Evolutionary conservation across 2,888 invertebrate species (phyloP).

Genomic region (Polietes domitor): DNA sequence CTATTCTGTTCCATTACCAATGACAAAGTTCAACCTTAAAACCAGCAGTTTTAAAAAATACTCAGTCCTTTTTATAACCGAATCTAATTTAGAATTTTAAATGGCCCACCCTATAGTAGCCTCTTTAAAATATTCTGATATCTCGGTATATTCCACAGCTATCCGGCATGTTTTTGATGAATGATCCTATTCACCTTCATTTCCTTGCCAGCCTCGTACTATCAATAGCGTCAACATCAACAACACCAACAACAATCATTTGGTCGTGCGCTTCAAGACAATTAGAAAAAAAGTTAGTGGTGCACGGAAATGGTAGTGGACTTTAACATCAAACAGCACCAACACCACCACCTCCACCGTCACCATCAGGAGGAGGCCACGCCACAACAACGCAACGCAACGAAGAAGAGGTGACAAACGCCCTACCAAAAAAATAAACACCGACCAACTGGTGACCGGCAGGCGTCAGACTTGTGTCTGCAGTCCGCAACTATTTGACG

Average conservation of each 20-base stretch:
- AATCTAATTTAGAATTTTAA: no score
- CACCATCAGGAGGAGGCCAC: constrained; percentile 8
- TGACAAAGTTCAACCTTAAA: no score
- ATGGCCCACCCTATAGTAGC: no score
- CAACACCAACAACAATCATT: constrained; percentile 20
- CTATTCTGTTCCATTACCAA: no score
- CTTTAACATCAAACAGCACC: constrained; percentile 21
- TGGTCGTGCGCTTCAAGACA: constrained; percentile 53
- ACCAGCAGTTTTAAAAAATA: no score
- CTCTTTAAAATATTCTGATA: no score
- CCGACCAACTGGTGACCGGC: constrained; percentile 26
- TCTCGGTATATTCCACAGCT: no score
- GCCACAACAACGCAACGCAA: constrained; percentile 25
- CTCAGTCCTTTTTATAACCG: no score
- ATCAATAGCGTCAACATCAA: background rate
- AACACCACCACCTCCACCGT: background rate
- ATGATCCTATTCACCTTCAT: background rate
- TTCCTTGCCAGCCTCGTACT: background rate
- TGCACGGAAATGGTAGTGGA: constrained; percentile 48
- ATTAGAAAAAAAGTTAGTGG: constrained; percentile 57
- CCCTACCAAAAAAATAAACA: constrained; percentile 3
- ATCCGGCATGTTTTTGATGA: no score
- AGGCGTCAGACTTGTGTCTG: constrained; percentile 57
- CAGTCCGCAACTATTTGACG: constrained; percentile 57
- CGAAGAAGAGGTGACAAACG: constrained; percentile 30